Percentiles rank a stretch among this genome's conserved stretches.
Evolutionary conservation across 2,113 vertebrate species (phyloP).

Genomic region (Onychostoma macrolepis): DNA sequence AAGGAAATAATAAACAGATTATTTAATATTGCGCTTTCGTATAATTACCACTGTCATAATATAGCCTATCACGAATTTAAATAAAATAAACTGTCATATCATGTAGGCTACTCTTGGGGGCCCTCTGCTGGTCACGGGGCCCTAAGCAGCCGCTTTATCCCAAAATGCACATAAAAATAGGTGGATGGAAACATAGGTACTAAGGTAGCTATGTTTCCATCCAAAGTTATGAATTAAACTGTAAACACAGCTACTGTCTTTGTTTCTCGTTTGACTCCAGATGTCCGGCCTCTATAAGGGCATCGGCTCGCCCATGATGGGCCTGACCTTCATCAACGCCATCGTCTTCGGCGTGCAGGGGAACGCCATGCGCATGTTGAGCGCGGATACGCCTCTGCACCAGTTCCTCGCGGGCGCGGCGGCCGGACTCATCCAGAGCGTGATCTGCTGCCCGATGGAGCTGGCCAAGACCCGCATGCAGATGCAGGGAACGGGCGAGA

Average conservation of each 20-base stretch:
- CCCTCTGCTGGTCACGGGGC: too few species aligned
- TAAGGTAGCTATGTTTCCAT: too few species aligned
- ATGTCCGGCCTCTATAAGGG: conserved; percentile 92
- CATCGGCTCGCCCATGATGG: conserved; percentile 97
- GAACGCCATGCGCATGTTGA: conserved; percentile 86
- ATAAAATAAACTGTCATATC: too few species aligned
- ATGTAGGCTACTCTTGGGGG: too few species aligned
- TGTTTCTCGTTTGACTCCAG: conserved; percentile 66
- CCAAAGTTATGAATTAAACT: too few species aligned
- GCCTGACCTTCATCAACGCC: conserved; percentile 96
- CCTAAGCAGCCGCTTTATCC: too few species aligned
- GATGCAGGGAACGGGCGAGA: conserved; percentile 89
- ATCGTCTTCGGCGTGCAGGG: conserved; percentile 97
- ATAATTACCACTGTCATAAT: too few species aligned
- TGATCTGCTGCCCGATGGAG: conserved; percentile 98
- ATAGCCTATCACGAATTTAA: too few species aligned
- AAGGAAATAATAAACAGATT: too few species aligned
- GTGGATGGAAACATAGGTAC: too few species aligned
- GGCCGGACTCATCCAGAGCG: conserved; percentile 89
- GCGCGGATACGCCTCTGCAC: conserved; percentile 86
- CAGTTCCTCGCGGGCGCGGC: conserved; percentile 93
- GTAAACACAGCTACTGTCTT: background rate
- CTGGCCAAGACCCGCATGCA: conserved; percentile 98
- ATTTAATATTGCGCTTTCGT: too few species aligned
- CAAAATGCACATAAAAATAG: too few species aligned